These are phyloP conservation scores for Cremastobaeus sp. DNA, from an alignment of 2,888 invertebrate genomes.

Conservation along the genomic window DNA sequence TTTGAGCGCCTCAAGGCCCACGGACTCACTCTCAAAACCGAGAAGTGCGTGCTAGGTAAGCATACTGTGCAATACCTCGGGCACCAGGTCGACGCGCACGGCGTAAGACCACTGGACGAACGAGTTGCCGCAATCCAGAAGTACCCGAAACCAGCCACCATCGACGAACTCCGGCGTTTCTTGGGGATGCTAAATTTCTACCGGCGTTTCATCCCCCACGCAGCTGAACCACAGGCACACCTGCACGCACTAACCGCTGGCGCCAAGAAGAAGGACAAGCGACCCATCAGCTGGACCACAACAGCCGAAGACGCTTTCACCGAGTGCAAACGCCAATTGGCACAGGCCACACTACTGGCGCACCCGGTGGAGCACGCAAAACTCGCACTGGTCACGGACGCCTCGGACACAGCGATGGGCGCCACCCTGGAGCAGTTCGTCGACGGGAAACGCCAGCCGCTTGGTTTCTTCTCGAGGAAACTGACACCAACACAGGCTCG, in stretches of 20 bases:
- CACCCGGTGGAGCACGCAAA: neutral
- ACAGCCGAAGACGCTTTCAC: neutral
- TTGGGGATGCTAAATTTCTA: too few relatives aligned
- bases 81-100: neutral
- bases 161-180: neutral
- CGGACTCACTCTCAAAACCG: conserved; percentile 1
- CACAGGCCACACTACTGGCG: conserved; percentile 29
- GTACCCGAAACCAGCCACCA: neutral
- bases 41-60: conserved; percentile 4
- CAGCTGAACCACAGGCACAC: neutral
- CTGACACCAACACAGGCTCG: neutral
- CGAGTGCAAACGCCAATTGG: conserved; percentile 25
- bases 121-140: conserved; percentile 1
- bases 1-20: neutral
- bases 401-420: conserved; percentile 31
- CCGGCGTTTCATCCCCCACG: neutral
- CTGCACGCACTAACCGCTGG: neutral
- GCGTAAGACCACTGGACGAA: neutral
- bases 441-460: conserved; percentile 13
- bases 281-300: conserved; percentile 13
- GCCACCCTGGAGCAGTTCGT: conserved; percentile 35
- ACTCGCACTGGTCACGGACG: neutral
- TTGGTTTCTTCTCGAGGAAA: conserved; percentile 39
- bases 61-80: neutral
- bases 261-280: conserved; percentile 13